A percentile compares a stretch with the other conserved stretches of the same genome.
These are phyloP conservation scores for Ormia ochracea DNA, from an alignment of 2,888 invertebrate genomes.

Conservation along the genomic window DNA sequence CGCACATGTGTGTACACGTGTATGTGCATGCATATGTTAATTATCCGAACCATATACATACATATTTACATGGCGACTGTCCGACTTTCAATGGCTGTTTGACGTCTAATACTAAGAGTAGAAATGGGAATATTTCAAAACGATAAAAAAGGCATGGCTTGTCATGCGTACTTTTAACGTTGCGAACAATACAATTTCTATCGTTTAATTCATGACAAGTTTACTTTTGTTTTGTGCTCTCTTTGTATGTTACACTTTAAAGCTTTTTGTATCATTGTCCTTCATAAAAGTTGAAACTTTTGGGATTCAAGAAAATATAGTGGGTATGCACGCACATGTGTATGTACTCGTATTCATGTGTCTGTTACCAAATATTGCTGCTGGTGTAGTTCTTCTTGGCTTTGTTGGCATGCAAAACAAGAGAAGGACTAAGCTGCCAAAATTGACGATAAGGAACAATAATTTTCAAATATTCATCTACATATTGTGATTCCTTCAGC, in stretches of 20 bases:
- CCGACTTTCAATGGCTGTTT: no score
- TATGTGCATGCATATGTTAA: not conserved
- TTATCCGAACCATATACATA: not conserved
- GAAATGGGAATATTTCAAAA: not conserved
- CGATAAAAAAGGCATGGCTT: slow-evolving; percentile 54
- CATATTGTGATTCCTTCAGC: not conserved
- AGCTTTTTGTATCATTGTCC: no score
- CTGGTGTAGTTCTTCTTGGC: not conserved
- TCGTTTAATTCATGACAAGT: no score
- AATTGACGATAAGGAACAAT: slow-evolving; percentile 40
- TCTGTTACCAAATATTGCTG: not conserved
- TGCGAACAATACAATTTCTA: no score
- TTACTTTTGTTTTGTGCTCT: no score
- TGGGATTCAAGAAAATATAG: no score
- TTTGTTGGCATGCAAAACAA: not conserved
- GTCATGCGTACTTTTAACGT: slow-evolving; percentile 50
- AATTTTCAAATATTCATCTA: slow-evolving; percentile 33
- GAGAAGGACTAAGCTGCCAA: slow-evolving; percentile 53
- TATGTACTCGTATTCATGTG: not conserved
- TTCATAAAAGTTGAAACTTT: no score
- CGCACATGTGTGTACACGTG: not conserved
- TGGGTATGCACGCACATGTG: no score
- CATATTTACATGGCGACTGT: not conserved
- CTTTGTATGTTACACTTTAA: no score
- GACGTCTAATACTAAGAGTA: not conserved